Conservation (phyloP, 2,888 invertebrate species). For the Plagodis pulveraria region DNA sequence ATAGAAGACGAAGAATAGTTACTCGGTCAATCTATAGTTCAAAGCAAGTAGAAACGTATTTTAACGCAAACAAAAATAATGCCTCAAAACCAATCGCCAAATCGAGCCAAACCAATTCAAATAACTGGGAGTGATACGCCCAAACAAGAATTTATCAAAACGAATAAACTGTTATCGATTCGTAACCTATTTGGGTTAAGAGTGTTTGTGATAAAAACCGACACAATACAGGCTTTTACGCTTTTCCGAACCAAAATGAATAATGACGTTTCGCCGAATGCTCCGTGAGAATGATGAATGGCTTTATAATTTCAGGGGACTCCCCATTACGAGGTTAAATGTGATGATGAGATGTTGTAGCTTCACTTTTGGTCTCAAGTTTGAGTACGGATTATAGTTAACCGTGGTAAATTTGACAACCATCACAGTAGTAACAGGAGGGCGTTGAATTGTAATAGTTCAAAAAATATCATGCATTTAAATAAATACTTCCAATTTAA, state of each 20-base stretch:
- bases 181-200: constrained; percentile 40
- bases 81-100: neutral
- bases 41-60: too few relatives aligned
- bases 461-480: too few relatives aligned
- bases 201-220: constrained; percentile 48
- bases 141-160: constrained; percentile 32
- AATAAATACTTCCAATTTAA: too few relatives aligned
- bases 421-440: too few relatives aligned
- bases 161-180: constrained; percentile 28
- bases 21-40: too few relatives aligned
- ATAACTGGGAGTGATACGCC: constrained; percentile 12
- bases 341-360: constrained; percentile 45
- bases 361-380: neutral
- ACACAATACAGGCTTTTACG: constrained; percentile 54
- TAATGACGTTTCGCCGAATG: constrained; percentile 64
- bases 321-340: constrained; percentile 49
- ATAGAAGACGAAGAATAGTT: too few relatives aligned
- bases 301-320: constrained; percentile 62
- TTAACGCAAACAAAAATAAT: too few relatives aligned
- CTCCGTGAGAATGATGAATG: constrained; percentile 66
- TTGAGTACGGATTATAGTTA: too few relatives aligned
- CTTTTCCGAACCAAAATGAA: constrained; percentile 61
- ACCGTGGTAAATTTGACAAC: too few relatives aligned
- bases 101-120: neutral
- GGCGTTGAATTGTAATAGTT: too few relatives aligned